Evolutionary conservation across 2,797 vertebrate species (phyloP), one percentile per base, ranked within the genome.

Genomic region (Darevskia nairensis): DNA sequence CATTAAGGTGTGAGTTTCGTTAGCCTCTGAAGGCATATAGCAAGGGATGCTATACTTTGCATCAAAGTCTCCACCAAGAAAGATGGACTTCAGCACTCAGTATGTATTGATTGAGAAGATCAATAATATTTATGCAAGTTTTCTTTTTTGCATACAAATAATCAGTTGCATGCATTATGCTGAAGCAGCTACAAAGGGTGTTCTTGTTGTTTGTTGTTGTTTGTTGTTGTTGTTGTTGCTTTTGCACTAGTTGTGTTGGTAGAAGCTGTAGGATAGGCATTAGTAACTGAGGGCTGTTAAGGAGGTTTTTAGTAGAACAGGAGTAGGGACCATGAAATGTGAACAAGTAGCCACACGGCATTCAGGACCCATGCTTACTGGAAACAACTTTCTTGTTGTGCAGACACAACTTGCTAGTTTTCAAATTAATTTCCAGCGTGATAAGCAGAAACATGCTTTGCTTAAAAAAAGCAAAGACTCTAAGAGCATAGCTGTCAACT

Each of bases 361-460:
- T 27, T n/a, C 27, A n/a, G 78, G 50, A 76, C 21, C 41, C 6
- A 68, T 66, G 88, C 6, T 6, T 23, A 39, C 13, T 68, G 71
- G 19, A 41, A 2, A 23, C 7, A 23, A 55, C 13, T 55, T 55
- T 10, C 50, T 55, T 55, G 13, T 55, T 55, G 50, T 44, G 44
- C 39, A 72, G 68, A 39, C 25, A 27, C 23, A 21, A 32, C 21
- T 8, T 13, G 44, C 29, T 25, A 74, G 15, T 64, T 66, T 64
- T 64, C 29, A 64, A 64, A 87, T 76, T 50, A 87, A 82, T 87
- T 46, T 66, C 66, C 32, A 29, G 46, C 25, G 23, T 78, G 27
- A 9, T 44, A 59, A 78, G 7, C 23, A n/a, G 1, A 64, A 72
- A 61, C 64, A 39, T 68, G 64, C 35, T 25, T 78, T 75, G 74